A percentile compares a stretch with the other conserved stretches of the same genome.
phyloP scores from a whole-genome alignment of 2,113 vertebrate species.

The Chinchilla lanigera region DNA sequence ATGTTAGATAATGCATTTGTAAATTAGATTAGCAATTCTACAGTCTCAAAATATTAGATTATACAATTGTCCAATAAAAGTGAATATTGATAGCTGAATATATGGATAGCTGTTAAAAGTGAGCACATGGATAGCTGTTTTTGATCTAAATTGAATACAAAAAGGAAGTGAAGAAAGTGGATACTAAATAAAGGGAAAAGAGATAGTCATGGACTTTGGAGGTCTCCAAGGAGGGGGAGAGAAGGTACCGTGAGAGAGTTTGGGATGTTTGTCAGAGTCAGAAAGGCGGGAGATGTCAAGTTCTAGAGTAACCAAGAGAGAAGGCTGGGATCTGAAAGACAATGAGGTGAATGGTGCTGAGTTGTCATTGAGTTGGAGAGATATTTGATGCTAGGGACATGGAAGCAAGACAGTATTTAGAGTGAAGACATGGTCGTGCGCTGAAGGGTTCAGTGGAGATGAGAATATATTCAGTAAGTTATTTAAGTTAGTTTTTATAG shows the following conservation, averaged over 20 bases:
- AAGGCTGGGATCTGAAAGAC: neutral
- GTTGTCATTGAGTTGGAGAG: neutral
- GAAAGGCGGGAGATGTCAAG: neutral
- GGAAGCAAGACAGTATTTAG: neutral
- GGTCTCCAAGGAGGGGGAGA: neutral
- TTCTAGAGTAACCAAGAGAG: neutral
- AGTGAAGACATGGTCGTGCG: neutral
- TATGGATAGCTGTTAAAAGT: neutral
- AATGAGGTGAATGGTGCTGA: neutral
- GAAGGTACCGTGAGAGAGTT: neutral
- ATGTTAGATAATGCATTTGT: neutral
- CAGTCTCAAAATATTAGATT: neutral
- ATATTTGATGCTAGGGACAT: neutral
- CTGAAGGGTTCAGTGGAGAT: neutral
- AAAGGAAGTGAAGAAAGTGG: neutral
- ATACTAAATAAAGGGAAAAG: neutral
- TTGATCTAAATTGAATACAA: neutral
- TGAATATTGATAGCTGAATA: neutral
- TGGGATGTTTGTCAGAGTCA: neutral
- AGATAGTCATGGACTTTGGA: fast-evolving
- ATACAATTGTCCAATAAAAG: neutral
- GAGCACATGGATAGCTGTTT: no score
- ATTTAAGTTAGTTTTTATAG: neutral
- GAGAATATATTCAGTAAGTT: neutral
- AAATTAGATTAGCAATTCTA: neutral